Evolutionary conservation across 2,888 invertebrate species (phyloP), one percentile per base, ranked within the genome.

Genomic region (Cryptops parisi): DNA sequence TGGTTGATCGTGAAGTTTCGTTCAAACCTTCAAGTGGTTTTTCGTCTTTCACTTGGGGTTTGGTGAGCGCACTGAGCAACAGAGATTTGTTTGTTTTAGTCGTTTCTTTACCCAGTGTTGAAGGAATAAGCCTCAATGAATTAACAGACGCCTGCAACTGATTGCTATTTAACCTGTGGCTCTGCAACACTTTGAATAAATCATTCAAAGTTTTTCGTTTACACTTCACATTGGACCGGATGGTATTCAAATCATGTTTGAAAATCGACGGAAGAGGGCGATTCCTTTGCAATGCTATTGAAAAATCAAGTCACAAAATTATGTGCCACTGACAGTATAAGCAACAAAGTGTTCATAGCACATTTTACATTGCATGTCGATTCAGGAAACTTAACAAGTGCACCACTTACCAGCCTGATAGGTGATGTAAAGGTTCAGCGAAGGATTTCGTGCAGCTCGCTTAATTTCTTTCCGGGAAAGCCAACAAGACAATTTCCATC

Each of bases 1-100:
- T 33, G 6, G 33, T 9, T 9, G 15, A 9, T 33, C 33, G 6
- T 33, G 33, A 6, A 33, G 9, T 33, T 33, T 33, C 33, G 15
- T 6, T 6, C 15, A 15, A 33, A n/a, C 15, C 6, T 15, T 41
- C 43, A n/a, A 19, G 19, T 6, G 9, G 19, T 41, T 41, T 41
- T 6, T n/a, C 17, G 9, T 46, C 46, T 46, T 23, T 46, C 5
- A 24, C 9, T 46, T 46, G 19, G 9, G 46, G 46, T 46, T 46
- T 46, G 6, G 46, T 46, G 6, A 46, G 46, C 4, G 46, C 46
- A 46, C 19, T 19, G 6, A 46, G 17, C 24, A 46, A 23, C 21
- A 46, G 24, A 46, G 46, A 46, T 12, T 22, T 6, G 23, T 46
- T 41, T 19, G 19, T 41, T 41, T 41, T n/a, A 33, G 6, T 33